These are phyloP conservation scores for Tuberolachnus salignus DNA, from an alignment of 2,888 invertebrate species.

Conservation along the genomic window DNA sequence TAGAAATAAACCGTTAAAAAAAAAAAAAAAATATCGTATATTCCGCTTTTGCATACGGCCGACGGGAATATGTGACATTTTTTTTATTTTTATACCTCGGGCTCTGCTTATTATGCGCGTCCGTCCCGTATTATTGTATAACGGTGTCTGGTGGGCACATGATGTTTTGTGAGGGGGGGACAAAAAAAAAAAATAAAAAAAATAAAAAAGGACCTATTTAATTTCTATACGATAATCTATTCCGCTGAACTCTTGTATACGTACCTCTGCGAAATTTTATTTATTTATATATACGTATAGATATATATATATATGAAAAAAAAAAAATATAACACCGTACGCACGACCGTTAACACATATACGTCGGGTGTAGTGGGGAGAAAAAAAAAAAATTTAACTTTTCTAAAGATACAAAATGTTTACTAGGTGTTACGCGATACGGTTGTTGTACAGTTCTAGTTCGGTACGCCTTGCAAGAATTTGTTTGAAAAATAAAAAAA, in stretches of 20 bases:
- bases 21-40: constrained; percentile 22
- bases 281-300: not conserved
- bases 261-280: constrained; percentile 3
- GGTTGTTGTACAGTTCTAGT: not conserved
- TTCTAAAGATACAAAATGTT: not conserved
- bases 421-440: not conserved
- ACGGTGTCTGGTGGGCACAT: constrained; percentile 20
- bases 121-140: not conserved
- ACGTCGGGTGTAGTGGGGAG: too few species aligned
- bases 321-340: not conserved
- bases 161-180: not conserved
- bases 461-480: not conserved
- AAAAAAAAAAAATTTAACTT: too few species aligned
- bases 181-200: too few species aligned
- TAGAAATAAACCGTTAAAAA: constrained; percentile 37
- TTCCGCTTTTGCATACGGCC: not conserved
- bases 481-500: constrained; percentile 3
- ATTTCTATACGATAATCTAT: constrained; percentile 12
- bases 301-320: not conserved
- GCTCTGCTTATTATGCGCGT: constrained; percentile 14
- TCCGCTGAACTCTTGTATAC: not conserved
- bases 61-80: constrained; percentile 14
- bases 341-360: too few species aligned
- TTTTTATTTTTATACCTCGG: too few species aligned
- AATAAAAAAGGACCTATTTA: constrained; percentile 29